A percentile compares a stretch with the other conserved stretches of the same genome.
Conservation (phyloP, 2,888 invertebrate species). For the Sinohyriopsis cumingii region DNA sequence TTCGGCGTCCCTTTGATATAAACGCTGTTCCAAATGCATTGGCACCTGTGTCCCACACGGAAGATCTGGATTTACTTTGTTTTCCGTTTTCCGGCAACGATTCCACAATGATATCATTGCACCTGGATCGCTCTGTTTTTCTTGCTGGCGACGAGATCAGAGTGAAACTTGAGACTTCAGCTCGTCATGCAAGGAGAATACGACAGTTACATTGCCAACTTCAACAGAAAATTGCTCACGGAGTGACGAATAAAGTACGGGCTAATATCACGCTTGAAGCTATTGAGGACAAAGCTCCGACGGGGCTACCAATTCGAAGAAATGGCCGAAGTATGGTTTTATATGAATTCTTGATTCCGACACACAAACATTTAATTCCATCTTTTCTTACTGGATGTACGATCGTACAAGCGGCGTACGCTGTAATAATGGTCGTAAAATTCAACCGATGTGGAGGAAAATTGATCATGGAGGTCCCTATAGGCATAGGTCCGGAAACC, state of each 20-base stretch:
- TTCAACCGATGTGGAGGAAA: slow-evolving; percentile 56
- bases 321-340: slow-evolving; percentile 22
- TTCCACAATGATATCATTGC: slow-evolving; percentile 41
- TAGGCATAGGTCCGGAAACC: slow-evolving; percentile 54
- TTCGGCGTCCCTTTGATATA: slow-evolving; percentile 56
- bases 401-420: slow-evolving; percentile 52
- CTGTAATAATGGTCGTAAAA: slow-evolving; percentile 46
- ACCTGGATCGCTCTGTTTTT: slow-evolving; percentile 57
- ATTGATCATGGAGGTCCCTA: slow-evolving; percentile 54
- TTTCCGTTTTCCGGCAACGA: slow-evolving; percentile 30
- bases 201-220: slow-evolving; percentile 51
- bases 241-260: slow-evolving; percentile 32
- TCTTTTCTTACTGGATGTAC: slow-evolving; percentile 52
- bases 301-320: slow-evolving; percentile 33
- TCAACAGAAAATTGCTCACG: slow-evolving; percentile 38
- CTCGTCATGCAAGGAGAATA: slow-evolving; percentile 42
- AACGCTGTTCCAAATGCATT: slow-evolving; percentile 51
- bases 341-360: slow-evolving; percentile 56
- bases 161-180: slow-evolving; percentile 43
- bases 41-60: slow-evolving; percentile 54
- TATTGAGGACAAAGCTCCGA: slow-evolving; percentile 43
- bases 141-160: slow-evolving; percentile 61
- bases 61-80: slow-evolving; percentile 54
- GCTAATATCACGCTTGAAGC: slow-evolving; percentile 36
- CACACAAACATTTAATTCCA: slow-evolving; percentile 54